Conservation (phyloP, 2,797 vertebrate genomes). For the Halcyon badia region DNA sequence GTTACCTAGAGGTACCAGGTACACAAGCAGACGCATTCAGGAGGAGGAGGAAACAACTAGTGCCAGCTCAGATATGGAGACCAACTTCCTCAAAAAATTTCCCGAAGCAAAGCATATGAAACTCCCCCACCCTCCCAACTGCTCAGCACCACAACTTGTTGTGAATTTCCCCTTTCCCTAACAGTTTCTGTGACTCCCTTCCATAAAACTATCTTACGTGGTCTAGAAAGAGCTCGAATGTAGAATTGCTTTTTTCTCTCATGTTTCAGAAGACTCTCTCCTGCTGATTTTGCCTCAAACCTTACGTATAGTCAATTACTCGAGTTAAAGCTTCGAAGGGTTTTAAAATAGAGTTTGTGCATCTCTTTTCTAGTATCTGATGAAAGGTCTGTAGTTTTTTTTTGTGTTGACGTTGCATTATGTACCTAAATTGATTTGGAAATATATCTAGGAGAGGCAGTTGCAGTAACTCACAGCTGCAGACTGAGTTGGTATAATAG, state of each 20-base stretch:
- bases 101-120: background rate
- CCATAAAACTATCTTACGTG: background rate
- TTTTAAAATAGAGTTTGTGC: background rate
- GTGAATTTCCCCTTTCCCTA: background rate
- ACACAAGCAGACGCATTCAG: slow-evolving; percentile 4
- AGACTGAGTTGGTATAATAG: background rate
- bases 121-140: background rate
- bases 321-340: background rate
- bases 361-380: background rate
- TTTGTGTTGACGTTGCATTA: background rate
- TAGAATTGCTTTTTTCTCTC: background rate
- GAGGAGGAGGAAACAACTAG: slow-evolving; percentile 17
- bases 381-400: background rate
- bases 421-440: background rate
- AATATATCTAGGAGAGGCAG: background rate
- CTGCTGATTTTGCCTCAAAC: background rate
- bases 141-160: background rate
- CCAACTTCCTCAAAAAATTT: slow-evolving; percentile 14
- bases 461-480: background rate
- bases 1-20: slow-evolving; percentile 25
- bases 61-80: background rate
- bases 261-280: background rate
- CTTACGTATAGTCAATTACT: background rate
- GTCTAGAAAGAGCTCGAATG: background rate
- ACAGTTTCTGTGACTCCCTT: background rate